Conservation (phyloP, 92 coral and sea anemone genomes). For the Nematostella vectensis region DNA sequence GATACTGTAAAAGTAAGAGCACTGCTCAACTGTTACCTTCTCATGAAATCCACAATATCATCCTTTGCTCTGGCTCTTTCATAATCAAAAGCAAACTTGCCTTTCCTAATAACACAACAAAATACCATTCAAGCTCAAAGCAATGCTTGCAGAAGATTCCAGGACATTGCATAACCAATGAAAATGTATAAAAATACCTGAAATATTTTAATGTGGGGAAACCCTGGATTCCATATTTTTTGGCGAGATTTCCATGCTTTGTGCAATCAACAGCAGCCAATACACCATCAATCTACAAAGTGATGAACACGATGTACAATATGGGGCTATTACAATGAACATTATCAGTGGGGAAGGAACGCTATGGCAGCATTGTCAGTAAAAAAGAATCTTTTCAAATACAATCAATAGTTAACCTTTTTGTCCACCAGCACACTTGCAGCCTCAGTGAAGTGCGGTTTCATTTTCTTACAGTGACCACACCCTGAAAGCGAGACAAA, state of each 20-base stretch:
- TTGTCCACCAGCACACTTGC: slow-evolving; percentile 54
- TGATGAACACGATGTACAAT: too few relatives aligned
- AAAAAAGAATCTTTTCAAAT: too few relatives aligned
- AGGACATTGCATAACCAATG: neutral
- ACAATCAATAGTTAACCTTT: slow-evolving; percentile 32
- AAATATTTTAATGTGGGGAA: slow-evolving; percentile 89
- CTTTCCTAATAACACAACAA: slow-evolving; percentile 62
- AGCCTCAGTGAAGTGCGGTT: slow-evolving; percentile 84
- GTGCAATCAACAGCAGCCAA: slow-evolving; percentile 96
- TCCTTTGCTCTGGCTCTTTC: slow-evolving; percentile 69
- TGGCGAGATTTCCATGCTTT: slow-evolving; percentile 54
- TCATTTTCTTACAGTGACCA: slow-evolving; percentile 97
- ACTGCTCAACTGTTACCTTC: slow-evolving; percentile 65
- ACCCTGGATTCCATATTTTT: slow-evolving; percentile 68
- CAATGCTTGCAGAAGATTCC: neutral
- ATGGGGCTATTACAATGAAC: too few relatives aligned
- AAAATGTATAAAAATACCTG: slow-evolving; percentile 68
- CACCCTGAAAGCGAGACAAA: slow-evolving; percentile 58
- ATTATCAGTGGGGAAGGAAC: too few relatives aligned
- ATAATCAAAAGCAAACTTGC: slow-evolving; percentile 69
- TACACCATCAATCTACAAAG: slow-evolving; percentile 55
- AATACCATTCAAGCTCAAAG: too few relatives aligned
- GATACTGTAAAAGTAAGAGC: too few relatives aligned
- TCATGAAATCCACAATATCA: slow-evolving; percentile 81
- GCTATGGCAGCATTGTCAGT: too few relatives aligned